Conservation (phyloP, 2,113 vertebrate species). For the Hystrix cristata region DNA sequence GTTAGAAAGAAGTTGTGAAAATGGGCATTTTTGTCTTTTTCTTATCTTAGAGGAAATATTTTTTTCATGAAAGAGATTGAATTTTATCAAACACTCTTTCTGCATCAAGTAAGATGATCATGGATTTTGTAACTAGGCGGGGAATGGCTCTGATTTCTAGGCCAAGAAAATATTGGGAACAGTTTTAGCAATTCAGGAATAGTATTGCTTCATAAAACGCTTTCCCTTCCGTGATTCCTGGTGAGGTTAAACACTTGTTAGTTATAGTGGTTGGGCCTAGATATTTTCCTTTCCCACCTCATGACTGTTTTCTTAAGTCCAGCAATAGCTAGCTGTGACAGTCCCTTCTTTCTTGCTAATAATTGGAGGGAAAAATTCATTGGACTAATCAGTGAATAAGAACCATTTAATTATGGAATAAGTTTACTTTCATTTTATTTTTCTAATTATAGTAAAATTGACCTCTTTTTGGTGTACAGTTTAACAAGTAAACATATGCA, state of each 20-base stretch:
- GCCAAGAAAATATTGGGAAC: background rate
- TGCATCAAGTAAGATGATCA: background rate
- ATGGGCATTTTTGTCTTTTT: background rate
- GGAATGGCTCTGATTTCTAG: background rate
- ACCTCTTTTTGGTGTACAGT: background rate
- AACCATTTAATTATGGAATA: background rate
- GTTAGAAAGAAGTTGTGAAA: background rate
- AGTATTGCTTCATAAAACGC: conserved; percentile 31
- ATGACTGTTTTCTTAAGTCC: background rate
- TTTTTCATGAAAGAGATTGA: background rate
- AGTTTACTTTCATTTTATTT: background rate
- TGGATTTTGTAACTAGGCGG: background rate
- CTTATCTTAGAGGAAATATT: background rate
- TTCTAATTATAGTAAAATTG: background rate
- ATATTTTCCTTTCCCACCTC: background rate
- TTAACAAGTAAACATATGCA: background rate
- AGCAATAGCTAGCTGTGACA: background rate
- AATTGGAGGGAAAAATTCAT: background rate
- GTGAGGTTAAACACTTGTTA: background rate
- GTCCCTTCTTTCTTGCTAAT: background rate
- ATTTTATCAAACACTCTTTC: conserved; percentile 26
- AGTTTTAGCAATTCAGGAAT: background rate
- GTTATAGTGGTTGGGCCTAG: background rate
- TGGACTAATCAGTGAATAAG: background rate
- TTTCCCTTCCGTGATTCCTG: background rate